Evolutionary conservation across 2,888 invertebrate genomes (phyloP).

Genomic region (Cryptus armator): DNA sequence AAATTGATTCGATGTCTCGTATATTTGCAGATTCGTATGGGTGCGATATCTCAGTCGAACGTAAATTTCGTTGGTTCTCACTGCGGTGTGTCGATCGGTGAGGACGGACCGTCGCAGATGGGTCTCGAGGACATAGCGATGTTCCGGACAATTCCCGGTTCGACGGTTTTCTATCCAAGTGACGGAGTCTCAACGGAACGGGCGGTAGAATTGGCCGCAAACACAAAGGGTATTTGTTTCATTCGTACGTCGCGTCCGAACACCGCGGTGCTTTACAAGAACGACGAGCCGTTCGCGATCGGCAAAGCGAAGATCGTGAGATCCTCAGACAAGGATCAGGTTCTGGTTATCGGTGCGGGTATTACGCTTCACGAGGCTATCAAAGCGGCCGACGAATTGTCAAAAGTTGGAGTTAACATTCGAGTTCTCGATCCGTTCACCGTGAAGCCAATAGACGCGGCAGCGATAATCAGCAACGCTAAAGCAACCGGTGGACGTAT

Average conservation of each 20-base stretch:
- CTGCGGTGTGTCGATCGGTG: slow-evolving; percentile 99
- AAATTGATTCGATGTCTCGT: neutral
- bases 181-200: slow-evolving; percentile 98
- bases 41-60: slow-evolving; percentile 99
- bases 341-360: slow-evolving; percentile 96
- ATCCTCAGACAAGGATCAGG: slow-evolving; percentile 91
- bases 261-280: slow-evolving; percentile 94
- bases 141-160: slow-evolving; percentile 96
- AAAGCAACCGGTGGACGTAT: slow-evolving; percentile 92
- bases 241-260: slow-evolving; percentile 98
- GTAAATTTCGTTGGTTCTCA: slow-evolving; percentile 99
- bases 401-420: slow-evolving; percentile 90
- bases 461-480: slow-evolving; percentile 91
- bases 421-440: slow-evolving; percentile 98
- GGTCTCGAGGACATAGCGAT: slow-evolving; percentile 99
- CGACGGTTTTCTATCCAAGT: slow-evolving; percentile 91
- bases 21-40: slow-evolving; percentile 95
- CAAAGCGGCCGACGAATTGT: slow-evolving; percentile 92
- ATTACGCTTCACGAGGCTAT: slow-evolving; percentile 97
- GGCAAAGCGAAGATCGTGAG: slow-evolving; percentile 93
- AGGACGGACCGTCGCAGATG: slow-evolving; percentile 99
- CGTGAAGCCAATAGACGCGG: slow-evolving; percentile 96
- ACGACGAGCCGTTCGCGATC: slow-evolving; percentile 92
- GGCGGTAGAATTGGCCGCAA: slow-evolving; percentile 97
- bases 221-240: slow-evolving; percentile 97